These are phyloP conservation scores for Chrysotoxum bicinctum DNA, from an alignment of 2,888 invertebrate species.

Conservation along the genomic window DNA sequence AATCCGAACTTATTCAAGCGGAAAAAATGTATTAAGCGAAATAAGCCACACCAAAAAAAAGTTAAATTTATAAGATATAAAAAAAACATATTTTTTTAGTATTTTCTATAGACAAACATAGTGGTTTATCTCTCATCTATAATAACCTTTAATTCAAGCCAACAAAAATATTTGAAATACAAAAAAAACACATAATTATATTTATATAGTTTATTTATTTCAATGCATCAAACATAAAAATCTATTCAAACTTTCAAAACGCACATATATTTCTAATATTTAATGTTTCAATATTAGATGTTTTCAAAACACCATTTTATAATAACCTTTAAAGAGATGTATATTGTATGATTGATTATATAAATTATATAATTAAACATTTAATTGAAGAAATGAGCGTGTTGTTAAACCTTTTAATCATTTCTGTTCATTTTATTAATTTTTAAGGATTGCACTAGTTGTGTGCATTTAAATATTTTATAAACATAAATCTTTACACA, in stretches of 20 bases:
- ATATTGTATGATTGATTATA: background rate
- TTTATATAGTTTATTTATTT: constrained; percentile 41
- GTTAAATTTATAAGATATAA: background rate
- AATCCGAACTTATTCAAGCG: background rate
- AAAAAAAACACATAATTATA: constrained; percentile 5
- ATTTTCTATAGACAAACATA: constrained; percentile 2
- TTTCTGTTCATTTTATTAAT: constrained; percentile 21
- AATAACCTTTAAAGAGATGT: constrained; percentile 23
- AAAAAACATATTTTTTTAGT: background rate
- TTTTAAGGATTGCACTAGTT: constrained; percentile 37
- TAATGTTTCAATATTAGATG: constrained; percentile 49
- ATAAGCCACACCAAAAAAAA: background rate
- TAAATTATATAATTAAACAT: background rate
- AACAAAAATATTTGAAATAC: background rate
- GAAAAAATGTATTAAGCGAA: background rate
- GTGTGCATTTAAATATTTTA: constrained; percentile 61
- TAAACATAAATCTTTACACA: constrained; percentile 54
- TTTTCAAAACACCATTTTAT: constrained; percentile 33
- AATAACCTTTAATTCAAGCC: background rate
- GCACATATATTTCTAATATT: constrained; percentile 49
- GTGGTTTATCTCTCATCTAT: background rate
- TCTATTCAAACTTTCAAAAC: constrained; percentile 50
- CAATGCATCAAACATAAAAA: background rate
- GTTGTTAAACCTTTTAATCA: constrained; percentile 10
- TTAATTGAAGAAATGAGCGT: background rate